Percentiles rank a stretch among this genome's conserved stretches.
Conservation (phyloP, 2,797 vertebrate species). For the Dermochelys coriacea region DNA sequence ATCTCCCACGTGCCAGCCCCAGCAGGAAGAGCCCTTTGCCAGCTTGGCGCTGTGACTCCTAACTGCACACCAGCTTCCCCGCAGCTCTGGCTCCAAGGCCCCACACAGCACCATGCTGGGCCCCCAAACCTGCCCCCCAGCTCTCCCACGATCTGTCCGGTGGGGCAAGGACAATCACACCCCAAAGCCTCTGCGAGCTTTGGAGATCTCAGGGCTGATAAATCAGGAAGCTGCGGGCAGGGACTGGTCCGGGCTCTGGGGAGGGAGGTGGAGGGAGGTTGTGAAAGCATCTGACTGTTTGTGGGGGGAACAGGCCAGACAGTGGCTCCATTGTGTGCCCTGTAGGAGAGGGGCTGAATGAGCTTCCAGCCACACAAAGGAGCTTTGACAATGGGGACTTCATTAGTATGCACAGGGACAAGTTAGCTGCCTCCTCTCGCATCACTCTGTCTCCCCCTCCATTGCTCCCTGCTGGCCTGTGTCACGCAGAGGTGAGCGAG, state of each 20-base stretch:
- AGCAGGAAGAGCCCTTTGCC: not conserved
- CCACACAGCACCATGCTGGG: not conserved
- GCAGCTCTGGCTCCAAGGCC: not conserved
- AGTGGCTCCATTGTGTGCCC: constrained; percentile 80
- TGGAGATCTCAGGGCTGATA: not conserved
- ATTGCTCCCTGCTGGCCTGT: not conserved
- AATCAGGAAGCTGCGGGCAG: not conserved
- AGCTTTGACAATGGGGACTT: constrained; percentile 76
- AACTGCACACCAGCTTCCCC: not conserved
- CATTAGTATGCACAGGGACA: constrained; percentile 79
- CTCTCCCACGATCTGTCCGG: not conserved
- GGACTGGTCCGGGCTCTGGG: not conserved
- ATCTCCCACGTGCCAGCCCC: not conserved
- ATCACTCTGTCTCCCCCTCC: not conserved
- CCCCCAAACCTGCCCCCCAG: constrained; percentile 19
- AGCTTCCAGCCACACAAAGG: constrained; percentile 77
- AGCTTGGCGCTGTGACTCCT: not conserved
- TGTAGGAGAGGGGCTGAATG: constrained; percentile 75
- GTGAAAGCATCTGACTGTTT: constrained; percentile 79
- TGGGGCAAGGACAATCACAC: not conserved
- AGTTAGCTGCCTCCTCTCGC: not conserved
- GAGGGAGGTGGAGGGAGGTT: not conserved
- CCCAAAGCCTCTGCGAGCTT: not conserved
- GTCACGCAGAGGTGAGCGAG: not conserved
- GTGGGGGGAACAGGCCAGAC: constrained; percentile 66